These are phyloP conservation scores for Rhamnusium bicolor DNA, from an alignment of 2,888 invertebrate species.

Conservation along the genomic window DNA sequence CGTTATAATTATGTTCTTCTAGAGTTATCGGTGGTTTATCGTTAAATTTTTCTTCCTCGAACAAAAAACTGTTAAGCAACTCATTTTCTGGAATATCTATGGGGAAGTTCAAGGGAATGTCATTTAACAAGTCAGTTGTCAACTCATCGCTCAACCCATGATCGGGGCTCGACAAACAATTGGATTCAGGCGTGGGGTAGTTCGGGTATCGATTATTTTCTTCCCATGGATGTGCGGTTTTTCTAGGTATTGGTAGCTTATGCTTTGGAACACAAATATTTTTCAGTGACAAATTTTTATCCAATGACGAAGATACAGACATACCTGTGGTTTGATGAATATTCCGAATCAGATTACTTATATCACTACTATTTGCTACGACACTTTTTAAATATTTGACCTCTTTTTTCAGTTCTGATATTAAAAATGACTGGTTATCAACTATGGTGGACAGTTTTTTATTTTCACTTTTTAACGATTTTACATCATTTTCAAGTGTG, in stretches of 20 bases:
- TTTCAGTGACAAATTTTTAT: slow-evolving; percentile 58
- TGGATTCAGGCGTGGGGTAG: slow-evolving; percentile 51
- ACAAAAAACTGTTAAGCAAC: slow-evolving; percentile 33
- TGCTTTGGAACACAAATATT: slow-evolving; percentile 55
- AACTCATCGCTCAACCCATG: slow-evolving; percentile 46
- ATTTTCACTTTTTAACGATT: slow-evolving; percentile 70
- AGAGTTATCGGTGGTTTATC: slow-evolving; percentile 22
- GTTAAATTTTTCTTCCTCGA: slow-evolving; percentile 30
- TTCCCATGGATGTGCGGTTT: slow-evolving; percentile 58
- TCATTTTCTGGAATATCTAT: slow-evolving; percentile 44
- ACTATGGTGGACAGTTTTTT: slow-evolving; percentile 71
- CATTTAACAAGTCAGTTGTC: slow-evolving; percentile 42
- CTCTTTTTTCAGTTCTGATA: slow-evolving; percentile 73
- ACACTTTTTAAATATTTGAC: slow-evolving; percentile 74
- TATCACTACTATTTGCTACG: slow-evolving; percentile 73
- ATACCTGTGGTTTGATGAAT: slow-evolving; percentile 69
- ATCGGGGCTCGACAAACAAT: slow-evolving; percentile 41
- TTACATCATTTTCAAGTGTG: slow-evolving; percentile 73
- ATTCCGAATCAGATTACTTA: slow-evolving; percentile 71
- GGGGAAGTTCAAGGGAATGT: slow-evolving; percentile 46
- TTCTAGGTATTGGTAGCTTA: slow-evolving; percentile 48
- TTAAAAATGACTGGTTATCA: slow-evolving; percentile 71
- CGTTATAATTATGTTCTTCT: slow-evolving; percentile 64
- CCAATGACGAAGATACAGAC: slow-evolving; percentile 65
- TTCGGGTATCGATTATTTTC: slow-evolving; percentile 42